A percentile compares a stretch with the other conserved stretches of the same genome.
Evolutionary conservation across 2,797 vertebrate species (phyloP).

Genomic region (Limnodromus scolopaceus): DNA sequence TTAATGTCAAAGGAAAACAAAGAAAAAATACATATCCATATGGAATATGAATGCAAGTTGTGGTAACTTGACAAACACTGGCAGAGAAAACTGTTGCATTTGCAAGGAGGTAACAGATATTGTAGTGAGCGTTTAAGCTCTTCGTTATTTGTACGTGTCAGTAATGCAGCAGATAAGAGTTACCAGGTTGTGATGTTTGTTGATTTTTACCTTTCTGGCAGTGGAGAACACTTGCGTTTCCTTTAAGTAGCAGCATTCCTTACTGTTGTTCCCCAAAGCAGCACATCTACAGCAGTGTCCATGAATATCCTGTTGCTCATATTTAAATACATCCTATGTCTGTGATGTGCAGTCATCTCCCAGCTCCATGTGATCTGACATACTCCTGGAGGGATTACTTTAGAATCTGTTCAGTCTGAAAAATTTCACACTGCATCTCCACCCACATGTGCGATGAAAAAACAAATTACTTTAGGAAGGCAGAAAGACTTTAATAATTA

Average conservation of each 20-base stretch:
- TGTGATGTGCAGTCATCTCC: neutral
- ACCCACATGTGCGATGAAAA: neutral
- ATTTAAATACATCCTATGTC: neutral
- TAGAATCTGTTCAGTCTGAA: neutral
- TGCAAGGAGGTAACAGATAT: neutral
- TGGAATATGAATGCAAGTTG: conserved; percentile 24
- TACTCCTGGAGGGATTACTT: neutral
- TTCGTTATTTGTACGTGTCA: neutral
- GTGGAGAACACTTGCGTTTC: neutral
- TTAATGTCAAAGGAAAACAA: conserved; percentile 59
- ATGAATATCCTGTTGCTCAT: conserved; percentile 1
- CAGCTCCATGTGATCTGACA: neutral
- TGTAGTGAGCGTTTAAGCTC: neutral
- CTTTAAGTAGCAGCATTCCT: neutral
- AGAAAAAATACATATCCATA: conserved; percentile 4
- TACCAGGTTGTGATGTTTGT: neutral
- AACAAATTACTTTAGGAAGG: neutral
- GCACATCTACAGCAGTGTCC: neutral
- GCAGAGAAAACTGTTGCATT: neutral
- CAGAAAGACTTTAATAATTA: neutral
- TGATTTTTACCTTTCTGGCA: neutral
- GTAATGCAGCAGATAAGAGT: neutral
- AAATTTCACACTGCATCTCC: neutral
- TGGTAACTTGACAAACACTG: conserved; percentile 20
- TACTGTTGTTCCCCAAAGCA: neutral